These are phyloP conservation scores for Odontesthes bonariensis DNA, from an alignment of 2,113 vertebrate species.

Conservation along the genomic window DNA sequence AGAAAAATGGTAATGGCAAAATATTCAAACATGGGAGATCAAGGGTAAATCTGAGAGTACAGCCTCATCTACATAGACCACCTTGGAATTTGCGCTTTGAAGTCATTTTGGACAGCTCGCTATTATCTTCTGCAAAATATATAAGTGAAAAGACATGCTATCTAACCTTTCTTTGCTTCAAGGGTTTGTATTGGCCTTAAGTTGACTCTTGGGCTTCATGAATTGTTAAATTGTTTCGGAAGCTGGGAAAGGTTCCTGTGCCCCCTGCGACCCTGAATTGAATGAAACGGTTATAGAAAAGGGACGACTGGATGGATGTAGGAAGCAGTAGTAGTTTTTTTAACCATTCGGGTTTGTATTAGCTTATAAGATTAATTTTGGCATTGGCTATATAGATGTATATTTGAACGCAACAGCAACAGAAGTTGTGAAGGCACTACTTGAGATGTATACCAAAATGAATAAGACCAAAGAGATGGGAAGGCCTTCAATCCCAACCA, in stretches of 20 bases:
- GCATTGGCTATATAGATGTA: background rate
- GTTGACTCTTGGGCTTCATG: constrained; percentile 6
- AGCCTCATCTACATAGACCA: background rate
- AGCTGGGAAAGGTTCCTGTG: background rate
- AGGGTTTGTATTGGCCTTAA: background rate
- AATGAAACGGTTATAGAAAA: too few relatives aligned
- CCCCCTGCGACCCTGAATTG: too few relatives aligned
- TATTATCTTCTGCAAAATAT: constrained; percentile 14
- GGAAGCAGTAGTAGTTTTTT: background rate
- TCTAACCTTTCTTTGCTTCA: constrained; percentile 14
- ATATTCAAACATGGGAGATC: constrained; percentile 3
- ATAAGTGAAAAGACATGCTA: constrained; percentile 4
- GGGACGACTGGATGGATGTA: too few relatives aligned
- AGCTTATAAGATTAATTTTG: background rate
- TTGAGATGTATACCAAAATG: too few relatives aligned
- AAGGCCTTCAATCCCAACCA: background rate
- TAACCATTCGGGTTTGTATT: background rate
- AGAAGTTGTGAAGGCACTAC: too few relatives aligned
- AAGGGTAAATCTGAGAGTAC: background rate
- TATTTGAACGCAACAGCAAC: too few relatives aligned
- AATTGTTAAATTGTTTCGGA: constrained; percentile 8
- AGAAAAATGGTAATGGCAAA: constrained; percentile 21
- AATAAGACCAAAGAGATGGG: too few relatives aligned
- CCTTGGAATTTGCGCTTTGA: constrained; percentile 15
- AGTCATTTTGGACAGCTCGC: constrained; percentile 11